phyloP scores from a whole-genome alignment of 2,797 vertebrate species.

The Myotis daubentonii region DNA sequence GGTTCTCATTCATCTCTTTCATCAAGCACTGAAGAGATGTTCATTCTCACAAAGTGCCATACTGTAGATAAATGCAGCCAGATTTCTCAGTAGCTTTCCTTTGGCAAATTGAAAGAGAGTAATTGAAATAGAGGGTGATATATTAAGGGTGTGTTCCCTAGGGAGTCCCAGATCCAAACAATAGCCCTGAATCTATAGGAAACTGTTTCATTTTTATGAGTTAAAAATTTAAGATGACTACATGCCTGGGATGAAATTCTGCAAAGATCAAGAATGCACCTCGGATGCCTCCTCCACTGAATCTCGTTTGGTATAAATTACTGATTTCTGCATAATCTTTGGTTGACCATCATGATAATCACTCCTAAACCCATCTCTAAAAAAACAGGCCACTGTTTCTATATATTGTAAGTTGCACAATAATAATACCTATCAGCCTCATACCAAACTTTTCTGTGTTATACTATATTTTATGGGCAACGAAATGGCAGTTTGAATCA shows the following conservation, averaged over 20 bases:
- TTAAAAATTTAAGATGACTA: background rate
- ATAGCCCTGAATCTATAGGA: background rate
- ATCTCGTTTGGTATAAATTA: background rate
- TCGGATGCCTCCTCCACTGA: background rate
- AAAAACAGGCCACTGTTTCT: background rate
- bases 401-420: background rate
- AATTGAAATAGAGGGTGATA: background rate
- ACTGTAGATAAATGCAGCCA: background rate
- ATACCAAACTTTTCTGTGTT: background rate
- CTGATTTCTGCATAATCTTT: background rate
- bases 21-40: background rate
- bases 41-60: background rate
- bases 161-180: background rate
- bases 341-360: background rate
- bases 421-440: background rate
- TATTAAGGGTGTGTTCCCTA: background rate
- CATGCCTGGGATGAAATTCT: background rate
- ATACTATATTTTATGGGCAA: slow-evolving; percentile 5
- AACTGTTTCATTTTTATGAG: background rate
- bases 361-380: background rate
- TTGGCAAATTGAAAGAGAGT: background rate
- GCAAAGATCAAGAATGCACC: background rate
- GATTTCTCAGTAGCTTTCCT: background rate
- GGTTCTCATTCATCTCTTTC: background rate
- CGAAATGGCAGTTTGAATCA: background rate